Base-by-base conservation (phyloP, 2,113 vertebrate species). In the Aptenodytes patagonicus region DNA sequence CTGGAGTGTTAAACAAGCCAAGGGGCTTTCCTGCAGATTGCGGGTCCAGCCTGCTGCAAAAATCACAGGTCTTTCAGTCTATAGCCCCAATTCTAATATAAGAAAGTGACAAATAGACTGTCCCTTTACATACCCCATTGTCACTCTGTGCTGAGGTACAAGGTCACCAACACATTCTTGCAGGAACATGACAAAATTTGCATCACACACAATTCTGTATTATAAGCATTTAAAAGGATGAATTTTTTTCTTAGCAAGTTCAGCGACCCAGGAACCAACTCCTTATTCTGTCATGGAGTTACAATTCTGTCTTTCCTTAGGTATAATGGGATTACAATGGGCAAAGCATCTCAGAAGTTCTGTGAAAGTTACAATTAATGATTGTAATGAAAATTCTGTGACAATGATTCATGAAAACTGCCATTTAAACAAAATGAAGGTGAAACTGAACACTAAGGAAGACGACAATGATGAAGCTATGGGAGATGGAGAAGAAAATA, bases 321-420 rank as follows among this genome's bases (percentile, higher is more conserved):
- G 99, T 68, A 99, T 99, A 96, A 99, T 99, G 99, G 99, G 99
- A 93, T 98, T 99, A 72, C 99, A 99, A 46, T 99, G 99, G 99
- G 99, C 99, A 77, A 99, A 99, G 95, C 99, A 99, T 82, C 99
- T 99, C 15, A 97, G 98, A 31, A 98, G 87, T 82, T 97, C 98
- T 24, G 99, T 99, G 93, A 99, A 98, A 83, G 99, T 99, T 86
- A 99, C 99, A 7, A 99, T 99, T 91, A 99, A 99, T 6, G 99
- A 99, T 80, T 99, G 99, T 96, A 99, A 98, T 78, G 99, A 99
- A 83, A 97, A 97, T 22, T 99, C 99, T 7, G 98, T 99, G 81
- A 98, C 98, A 46, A 98, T 99, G 98, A 99, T 99, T 97, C 98
- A 97, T 85, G 99, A 99, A 96, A 99, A 99, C 96, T 99, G 99